Base-by-base conservation (phyloP, 2,888 invertebrate species). In the Lutraria lutraria region DNA sequence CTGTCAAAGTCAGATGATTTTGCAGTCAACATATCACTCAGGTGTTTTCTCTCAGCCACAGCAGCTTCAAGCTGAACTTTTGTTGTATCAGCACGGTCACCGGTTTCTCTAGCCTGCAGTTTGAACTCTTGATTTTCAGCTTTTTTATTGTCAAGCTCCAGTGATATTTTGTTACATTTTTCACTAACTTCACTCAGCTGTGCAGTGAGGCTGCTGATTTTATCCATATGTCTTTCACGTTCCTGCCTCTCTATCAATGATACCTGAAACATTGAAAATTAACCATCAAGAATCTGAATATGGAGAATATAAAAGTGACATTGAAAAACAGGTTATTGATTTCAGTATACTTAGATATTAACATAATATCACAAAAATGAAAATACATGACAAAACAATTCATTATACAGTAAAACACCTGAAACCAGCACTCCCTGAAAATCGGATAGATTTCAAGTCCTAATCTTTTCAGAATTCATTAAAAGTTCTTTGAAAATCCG, bases 111-210 rank as follows among this genome's bases (percentile, higher is more conserved):
- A 15, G 92, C 86, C 85, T 94, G 94, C 53, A 93, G 91, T 81
- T 93, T 92, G 21, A 94, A 91, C 13, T 92, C 93, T 8, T 88
- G 93, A n/a, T 90, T 91, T 81, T 95, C 95, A 15, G 92, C 93
- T 21, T 91, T 89, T 6, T 93, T 85, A 29, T 92, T 88, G 72
- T 95, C 95, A 13, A 94, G 91, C 29, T 96, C 96, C 12, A 95
- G 86, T 8, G 92, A 93, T 10, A 94, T 89, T 83, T 92, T 92
- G 84, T 95, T 95, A 85, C 93, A 94, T 86, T 94, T 95, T 87
- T 95, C 95, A 8, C 95, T 95, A 52, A 94, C 88, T 16, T 94
- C 93, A 76, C 93, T 91, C n/a, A 96, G 93, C 90, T 96, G 96
- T 56, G 93, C 89, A 1, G 94, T 93, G 60, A 96, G 89, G 54